These are phyloP conservation scores for Salvelinus sp. DNA, from an alignment of 2,113 vertebrate genomes.

Conservation along the genomic window DNA sequence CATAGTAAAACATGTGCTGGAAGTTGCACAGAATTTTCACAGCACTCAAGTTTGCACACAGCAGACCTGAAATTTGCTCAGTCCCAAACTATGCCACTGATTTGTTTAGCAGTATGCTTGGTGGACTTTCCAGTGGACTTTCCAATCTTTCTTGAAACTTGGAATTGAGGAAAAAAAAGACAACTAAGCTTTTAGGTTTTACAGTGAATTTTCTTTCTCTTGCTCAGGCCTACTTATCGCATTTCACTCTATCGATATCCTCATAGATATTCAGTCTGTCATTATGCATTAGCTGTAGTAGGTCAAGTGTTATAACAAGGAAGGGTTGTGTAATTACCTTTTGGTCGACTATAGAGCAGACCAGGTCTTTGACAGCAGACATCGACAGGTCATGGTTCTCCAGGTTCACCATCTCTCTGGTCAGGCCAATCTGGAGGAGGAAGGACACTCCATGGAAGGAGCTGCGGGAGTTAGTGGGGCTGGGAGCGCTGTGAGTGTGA, in stretches of 20 bases:
- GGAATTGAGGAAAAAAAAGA: not conserved
- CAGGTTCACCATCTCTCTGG: slow-evolving; percentile 92
- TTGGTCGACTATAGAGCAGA: slow-evolving; percentile 97
- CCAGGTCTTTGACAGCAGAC: slow-evolving; percentile 92
- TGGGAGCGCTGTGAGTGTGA: slow-evolving; percentile 82
- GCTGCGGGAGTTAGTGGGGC: slow-evolving; percentile 89
- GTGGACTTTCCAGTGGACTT: not conserved
- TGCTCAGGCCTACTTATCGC: not conserved
- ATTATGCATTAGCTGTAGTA: not conserved
- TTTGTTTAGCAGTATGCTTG: not conserved
- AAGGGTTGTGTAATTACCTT: slow-evolving; percentile 78
- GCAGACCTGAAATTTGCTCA: not conserved
- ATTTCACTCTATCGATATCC: too few species aligned
- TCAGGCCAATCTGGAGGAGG: slow-evolving; percentile 95
- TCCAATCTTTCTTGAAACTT: not conserved
- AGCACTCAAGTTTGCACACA: not conserved
- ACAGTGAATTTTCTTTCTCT: not conserved
- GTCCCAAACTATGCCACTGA: too few species aligned
- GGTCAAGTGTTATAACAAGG: not conserved
- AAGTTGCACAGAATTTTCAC: slow-evolving; percentile 41
- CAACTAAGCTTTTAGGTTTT: not conserved
- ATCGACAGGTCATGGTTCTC: slow-evolving; percentile 91
- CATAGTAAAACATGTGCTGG: too few species aligned
- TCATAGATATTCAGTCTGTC: not conserved
- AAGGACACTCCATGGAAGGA: slow-evolving; percentile 92